Evolutionary conservation across 1,140 invertebrate genomes (phyloP), one percentile per base, ranked within the genome.

Genomic region (Lycorma delicatula): DNA sequence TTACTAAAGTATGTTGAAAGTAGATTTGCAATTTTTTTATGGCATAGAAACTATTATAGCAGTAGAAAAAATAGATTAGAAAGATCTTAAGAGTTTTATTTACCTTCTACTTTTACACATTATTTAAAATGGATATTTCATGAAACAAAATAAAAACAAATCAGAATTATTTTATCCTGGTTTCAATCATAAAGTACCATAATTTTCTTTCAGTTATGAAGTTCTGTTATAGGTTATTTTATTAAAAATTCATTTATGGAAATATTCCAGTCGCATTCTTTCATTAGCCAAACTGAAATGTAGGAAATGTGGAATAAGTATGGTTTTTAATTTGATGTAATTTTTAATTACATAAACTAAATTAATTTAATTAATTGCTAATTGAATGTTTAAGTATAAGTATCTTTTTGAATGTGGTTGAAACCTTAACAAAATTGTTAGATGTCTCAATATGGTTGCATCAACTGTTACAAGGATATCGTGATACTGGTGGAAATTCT

Each of bases 381-480:
- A 31, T 13, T 31, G 29, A 13, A 6, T 31, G 29, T 31, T 7
- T 31, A 31, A 31, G 13, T 31, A 13, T 6, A 31, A 13, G 6
- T 31, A 31, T 7, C 29, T 7, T 31, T 31, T 31, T 31, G 13
- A 31, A 31, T 31, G 6, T 31, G 6, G 29, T 31, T 31, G 6
- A 31, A 13, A 11, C 9, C 66, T 66, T 69, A 67, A 67, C 64
- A 51, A 12, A 36, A 28, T 51, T 27, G 16, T 48, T 67, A 96
- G 95, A 98, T 86, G 85, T 98, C 54, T 98, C 95, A 56, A 94
- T 99, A 73, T 99, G 96, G 96, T 80, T 99, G 56, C 89, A 99
- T 77, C 96, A 99, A 75, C 86, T 93, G 27, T 80, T 95, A 22
- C 95, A 96, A 79, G 96, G 95, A 6, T 96, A 91, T 72, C 85